Percentiles rank a stretch among this genome's conserved stretches.
These are phyloP conservation scores for Drosophila bifasciata DNA, from an alignment of 1,140 invertebrate genomes.

Conservation along the genomic window DNA sequence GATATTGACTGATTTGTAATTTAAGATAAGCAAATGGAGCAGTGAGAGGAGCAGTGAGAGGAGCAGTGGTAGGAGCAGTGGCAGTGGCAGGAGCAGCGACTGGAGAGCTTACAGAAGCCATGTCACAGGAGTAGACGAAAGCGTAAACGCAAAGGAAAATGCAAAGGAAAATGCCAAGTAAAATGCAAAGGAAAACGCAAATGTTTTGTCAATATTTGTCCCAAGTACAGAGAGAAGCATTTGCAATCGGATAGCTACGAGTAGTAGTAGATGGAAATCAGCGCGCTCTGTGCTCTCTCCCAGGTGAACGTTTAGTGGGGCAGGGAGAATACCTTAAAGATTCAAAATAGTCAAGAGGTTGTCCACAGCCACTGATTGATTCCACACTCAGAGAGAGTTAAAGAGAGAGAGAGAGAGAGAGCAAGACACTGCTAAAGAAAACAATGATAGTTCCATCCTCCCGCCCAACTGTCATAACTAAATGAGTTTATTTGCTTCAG, in stretches of 20 bases:
- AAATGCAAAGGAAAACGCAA: slow-evolving; percentile 22
- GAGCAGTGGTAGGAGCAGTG: slow-evolving; percentile 32
- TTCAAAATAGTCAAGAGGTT: slow-evolving; percentile 2
- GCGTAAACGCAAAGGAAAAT: no score
- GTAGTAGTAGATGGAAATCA: slow-evolving; percentile 7
- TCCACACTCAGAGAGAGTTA: not conserved
- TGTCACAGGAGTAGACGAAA: no score
- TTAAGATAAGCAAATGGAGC: slow-evolving; percentile 79
- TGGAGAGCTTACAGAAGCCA: not conserved
- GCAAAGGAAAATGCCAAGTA: no score
- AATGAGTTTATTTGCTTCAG: no score
- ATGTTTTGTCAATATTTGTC: slow-evolving; percentile 80
- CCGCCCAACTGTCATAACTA: no score
- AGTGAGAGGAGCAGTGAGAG: no score
- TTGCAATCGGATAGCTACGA: not conserved
- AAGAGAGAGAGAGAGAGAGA: no score
- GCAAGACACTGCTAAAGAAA: no score
- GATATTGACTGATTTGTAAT: slow-evolving; percentile 81
- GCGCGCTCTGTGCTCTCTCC: not conserved
- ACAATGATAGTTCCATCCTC: no score
- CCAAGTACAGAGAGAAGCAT: slow-evolving; percentile 13
- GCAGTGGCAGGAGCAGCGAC: slow-evolving; percentile 24
- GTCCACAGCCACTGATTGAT: not conserved
- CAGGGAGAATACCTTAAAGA: not conserved
- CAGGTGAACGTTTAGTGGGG: slow-evolving; percentile 35